A percentile compares a stretch with the other conserved stretches of the same genome.
Evolutionary conservation across 2,797 vertebrate species (phyloP).

Genomic region (Mustela erminea): DNA sequence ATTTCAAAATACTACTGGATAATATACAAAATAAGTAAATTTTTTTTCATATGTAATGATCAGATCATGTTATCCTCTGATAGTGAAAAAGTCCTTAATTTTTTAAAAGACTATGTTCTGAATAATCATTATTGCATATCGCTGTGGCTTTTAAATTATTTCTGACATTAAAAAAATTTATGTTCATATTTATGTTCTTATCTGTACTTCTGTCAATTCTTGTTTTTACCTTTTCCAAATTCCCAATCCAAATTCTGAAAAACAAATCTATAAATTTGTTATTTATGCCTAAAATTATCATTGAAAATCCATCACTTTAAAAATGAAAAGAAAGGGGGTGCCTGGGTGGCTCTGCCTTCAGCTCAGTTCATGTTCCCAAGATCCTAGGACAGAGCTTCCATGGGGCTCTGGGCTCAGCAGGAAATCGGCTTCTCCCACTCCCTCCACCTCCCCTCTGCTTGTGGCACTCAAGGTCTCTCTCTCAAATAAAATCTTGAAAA

Average conservation of each 20-base stretch:
- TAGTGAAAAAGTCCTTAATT: neutral
- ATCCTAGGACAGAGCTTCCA: neutral
- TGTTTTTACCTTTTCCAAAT: neutral
- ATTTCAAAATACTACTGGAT: neutral
- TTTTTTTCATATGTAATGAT: neutral
- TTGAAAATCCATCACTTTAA: neutral
- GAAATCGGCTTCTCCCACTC: neutral
- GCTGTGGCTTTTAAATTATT: neutral
- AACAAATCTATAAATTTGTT: neutral
- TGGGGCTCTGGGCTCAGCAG: neutral
- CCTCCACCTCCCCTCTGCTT: neutral
- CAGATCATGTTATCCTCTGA: neutral
- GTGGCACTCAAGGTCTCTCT: neutral
- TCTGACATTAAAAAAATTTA: neutral
- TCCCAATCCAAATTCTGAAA: neutral
- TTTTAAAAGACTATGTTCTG: neutral
- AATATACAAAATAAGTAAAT: neutral
- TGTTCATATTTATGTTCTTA: neutral
- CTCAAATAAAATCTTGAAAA: neutral
- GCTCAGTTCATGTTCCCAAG: neutral
- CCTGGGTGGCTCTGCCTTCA: neutral
- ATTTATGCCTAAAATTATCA: neutral
- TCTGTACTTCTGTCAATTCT: neutral
- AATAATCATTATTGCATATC: neutral
- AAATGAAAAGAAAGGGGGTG: neutral